Base-by-base conservation (phyloP, 1,140 invertebrate species). In the Araneus ventricosus region DNA sequence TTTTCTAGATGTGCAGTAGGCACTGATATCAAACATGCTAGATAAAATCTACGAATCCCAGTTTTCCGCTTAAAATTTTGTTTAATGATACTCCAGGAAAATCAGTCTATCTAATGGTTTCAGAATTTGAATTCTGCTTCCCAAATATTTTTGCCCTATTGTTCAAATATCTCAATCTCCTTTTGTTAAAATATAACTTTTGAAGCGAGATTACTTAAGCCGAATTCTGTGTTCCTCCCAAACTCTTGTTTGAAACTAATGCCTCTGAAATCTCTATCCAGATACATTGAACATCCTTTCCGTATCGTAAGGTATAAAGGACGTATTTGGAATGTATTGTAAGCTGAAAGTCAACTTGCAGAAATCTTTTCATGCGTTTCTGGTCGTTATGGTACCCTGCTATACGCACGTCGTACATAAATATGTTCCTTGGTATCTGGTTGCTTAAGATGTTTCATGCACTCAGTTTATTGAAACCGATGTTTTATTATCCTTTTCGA, bases 141-240 rank as follows among this genome's bases (percentile, higher is more conserved):
- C 5, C n/a, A 63, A 63, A 63, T 63, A 63, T n/a, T 63, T 63
- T 63, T n/a, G 20, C 1, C 4, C n/a, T n/a, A 63, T 63, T 24
- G 59, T 63, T 63, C 24, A 63, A n/a, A 6, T 63, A 63, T 63
- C 20, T 63, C 59, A n/a, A 63, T 24, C 4, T n/a, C 59, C 59
- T 63, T 61, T 63, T 52, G 45, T 52, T n/a, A 63, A n/a, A 63
- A 63, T 24, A 63, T 63, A 63, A 63, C 59, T 63, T 63, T 63
- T 63, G 22, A 24, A 63, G 59, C 22, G 24, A 63, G 59, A 75
- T 37, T 37, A 22, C 30, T 75, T 34, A 22, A 30, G 30, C 30
- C 17, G 4, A 22, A 20, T 75, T 37, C 30, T 75, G 20, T 75
- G 70, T 34, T 75, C 30, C 22, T 75, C 20, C 30, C 30, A 37